A percentile compares a stretch with the other conserved stretches of the same genome.
phyloP scores from a whole-genome alignment of 2,113 vertebrate genomes.

The Grus americana region DNA sequence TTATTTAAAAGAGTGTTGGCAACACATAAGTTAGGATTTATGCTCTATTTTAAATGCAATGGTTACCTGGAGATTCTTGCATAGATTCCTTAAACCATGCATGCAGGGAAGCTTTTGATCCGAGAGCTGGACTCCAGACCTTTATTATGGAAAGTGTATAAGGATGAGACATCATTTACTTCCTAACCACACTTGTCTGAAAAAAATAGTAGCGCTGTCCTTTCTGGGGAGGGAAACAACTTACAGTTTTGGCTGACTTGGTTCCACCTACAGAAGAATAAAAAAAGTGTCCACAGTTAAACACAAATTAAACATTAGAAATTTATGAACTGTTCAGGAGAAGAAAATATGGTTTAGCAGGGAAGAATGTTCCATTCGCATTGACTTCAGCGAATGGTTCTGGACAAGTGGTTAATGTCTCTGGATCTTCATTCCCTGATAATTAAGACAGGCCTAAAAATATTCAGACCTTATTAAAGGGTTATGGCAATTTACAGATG shows the following conservation, averaged over 20 bases:
- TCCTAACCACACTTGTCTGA: not conserved
- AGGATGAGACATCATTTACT: not conserved
- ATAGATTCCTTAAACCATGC: not conserved
- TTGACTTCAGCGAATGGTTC: not conserved
- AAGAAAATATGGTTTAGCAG: not conserved
- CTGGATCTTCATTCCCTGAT: not conserved
- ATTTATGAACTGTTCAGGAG: not conserved
- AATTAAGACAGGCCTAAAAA: not conserved
- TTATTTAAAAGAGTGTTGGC: not conserved
- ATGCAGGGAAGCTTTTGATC: not conserved
- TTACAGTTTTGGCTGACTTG: conserved; percentile 16
- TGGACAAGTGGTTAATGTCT: not conserved
- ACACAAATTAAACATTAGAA: conserved; percentile 8
- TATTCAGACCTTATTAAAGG: not conserved
- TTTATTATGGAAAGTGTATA: not conserved
- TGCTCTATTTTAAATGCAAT: not conserved
- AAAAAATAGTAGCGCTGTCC: not conserved
- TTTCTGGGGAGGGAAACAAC: not conserved
- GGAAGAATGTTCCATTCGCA: not conserved
- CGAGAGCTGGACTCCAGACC: not conserved
- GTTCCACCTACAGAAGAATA: conserved; percentile 6
- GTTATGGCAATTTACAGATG: not conserved
- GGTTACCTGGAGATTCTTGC: not conserved
- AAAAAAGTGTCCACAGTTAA: not conserved
- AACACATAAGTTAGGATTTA: not conserved